Conservation (phyloP, 2,888 invertebrate species). For the Nymphalis urticae region DNA sequence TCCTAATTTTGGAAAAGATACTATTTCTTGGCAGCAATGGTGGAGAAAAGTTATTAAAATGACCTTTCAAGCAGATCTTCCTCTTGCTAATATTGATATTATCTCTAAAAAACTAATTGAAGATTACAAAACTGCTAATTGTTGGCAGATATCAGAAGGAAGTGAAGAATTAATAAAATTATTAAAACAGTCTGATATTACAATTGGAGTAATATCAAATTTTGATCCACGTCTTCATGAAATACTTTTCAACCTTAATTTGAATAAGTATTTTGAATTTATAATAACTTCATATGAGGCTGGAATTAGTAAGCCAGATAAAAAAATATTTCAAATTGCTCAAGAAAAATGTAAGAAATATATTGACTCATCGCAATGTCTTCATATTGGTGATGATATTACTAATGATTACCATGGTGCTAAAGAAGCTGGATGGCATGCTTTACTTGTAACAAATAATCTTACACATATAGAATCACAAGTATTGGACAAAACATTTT, state of each 20-base stretch:
- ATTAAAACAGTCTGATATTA: conserved; percentile 71
- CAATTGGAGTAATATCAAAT: conserved; percentile 92
- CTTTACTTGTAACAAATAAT: conserved; percentile 61
- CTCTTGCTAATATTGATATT: conserved; percentile 47
- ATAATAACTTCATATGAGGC: conserved; percentile 89
- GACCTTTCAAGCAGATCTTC: conserved; percentile 82
- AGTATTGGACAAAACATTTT: conserved; percentile 54
- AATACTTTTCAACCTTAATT: conserved; percentile 84
- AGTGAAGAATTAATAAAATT: conserved; percentile 83
- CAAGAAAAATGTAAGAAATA: conserved; percentile 59
- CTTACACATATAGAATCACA: conserved; percentile 40
- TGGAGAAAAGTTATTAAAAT: conserved; percentile 87
- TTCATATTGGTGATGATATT: conserved; percentile 92
- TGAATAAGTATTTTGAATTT: conserved; percentile 90
- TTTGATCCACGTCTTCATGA: conserved; percentile 90
- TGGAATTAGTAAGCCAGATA: conserved; percentile 88
- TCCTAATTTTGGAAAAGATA: conserved; percentile 90
- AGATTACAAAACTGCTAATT: conserved; percentile 85
- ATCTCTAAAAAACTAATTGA: conserved; percentile 84
- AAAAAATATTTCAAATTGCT: conserved; percentile 87
- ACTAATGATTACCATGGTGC: conserved; percentile 90
- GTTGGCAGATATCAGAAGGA: conserved; percentile 87
- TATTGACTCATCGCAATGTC: conserved; percentile 82
- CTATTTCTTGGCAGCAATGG: conserved; percentile 90
- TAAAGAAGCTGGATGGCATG: conserved; percentile 87